Evolutionary conservation across 2,113 vertebrate species (phyloP), one percentile per base, ranked within the genome.

Genomic region (Tauraco erythrolophus): DNA sequence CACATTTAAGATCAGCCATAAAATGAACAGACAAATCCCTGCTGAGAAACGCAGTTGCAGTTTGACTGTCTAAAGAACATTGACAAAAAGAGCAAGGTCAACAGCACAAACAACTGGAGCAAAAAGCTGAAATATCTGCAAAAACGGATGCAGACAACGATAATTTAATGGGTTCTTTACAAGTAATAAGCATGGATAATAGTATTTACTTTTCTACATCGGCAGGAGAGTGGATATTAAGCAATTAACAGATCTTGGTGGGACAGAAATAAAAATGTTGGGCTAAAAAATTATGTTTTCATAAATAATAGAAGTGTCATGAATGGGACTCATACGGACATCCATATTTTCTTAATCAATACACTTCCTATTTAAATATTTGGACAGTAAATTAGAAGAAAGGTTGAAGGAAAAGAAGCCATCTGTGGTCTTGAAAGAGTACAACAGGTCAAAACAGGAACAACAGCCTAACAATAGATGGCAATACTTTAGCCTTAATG

Each of bases 11-110:
- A 97, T 81, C 71, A 91, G 90, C 79, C 91, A 94, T 92, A 97
- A 98, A 98, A 37, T 21, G 25, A 92, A 95, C 61, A 97, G 92
- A 94, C 50, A 96, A 95, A 97, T 94, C 85, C 88, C 96, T 85
- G 93, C 86, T 96, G 89, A 94, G 77, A 94, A 92, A 90, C 76
- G 89, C 60, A 48, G 86, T 82, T 91, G 94, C 82, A 58, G 71
- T 69, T 90, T 91, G 96, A 88, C 66, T 95, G 57, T 46, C 80
- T 85, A 89, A 95, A 95, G 87, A 68, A 77, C 60, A 96, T 78
- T 28, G 85, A 31, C 62, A 76, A 65, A 82, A 96, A 72, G 74
- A 96, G 45, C 51, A 94, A 95, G 48, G 77, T 92, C 74, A 92
- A 89, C 37, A 95, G 78, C 46, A 92, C 50, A 85, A 86, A 70